Base-by-base conservation (phyloP, 2,888 invertebrate species). In the Zaprionus bogoriensis region DNA sequence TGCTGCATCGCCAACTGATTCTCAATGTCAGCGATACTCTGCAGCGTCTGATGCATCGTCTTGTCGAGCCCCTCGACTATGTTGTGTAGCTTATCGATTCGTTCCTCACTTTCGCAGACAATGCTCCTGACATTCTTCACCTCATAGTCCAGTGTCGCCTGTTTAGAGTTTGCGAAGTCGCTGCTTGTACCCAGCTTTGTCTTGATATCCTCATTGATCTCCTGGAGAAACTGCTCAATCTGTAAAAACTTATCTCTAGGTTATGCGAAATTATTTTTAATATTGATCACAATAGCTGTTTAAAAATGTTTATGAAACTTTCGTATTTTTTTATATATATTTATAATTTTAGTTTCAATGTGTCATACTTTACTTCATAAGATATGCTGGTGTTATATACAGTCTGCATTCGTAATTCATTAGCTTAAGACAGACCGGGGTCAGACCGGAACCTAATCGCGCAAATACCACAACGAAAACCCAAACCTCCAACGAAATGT, bases 81-180 rank as follows among this genome's bases (percentile, higher is more conserved):
- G n/a, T 89, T 89, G 10, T 91, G 91, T 7, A 93, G 82, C 28
- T 91, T 91, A 50, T 93, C 92, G 28, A 92, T 89, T 64, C 92
- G 93, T 32, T 92, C 92, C 14, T 92, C 91, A 7, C 92, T 91
- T 74, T 92, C 92, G 28, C 91, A 91, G 0, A 92, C 91, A 46
- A 92, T 92, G 70, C 92, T 92, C 63, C 91, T 92, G 58, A 92
- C 89, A 10, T 92, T 90, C 75, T 92, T 92, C 0, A 92, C 88
- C 77, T 93, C 92, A 54, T 91, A 92, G 67, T 91, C 90, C 10
- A 93, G 73, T 20, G 89, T 89, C 1, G 91, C 89, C 58, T 92
- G 91, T 80, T 92, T 92, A 0, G 90, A 83, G 39, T 87, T 91
- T 27, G 92, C 76, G 60, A 92, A 92, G 2, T 83, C 83, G 44